A percentile compares a stretch with the other conserved stretches of the same genome.
phyloP scores from a whole-genome alignment of 2,888 invertebrate genomes.

The Drosophila formosana region DNA sequence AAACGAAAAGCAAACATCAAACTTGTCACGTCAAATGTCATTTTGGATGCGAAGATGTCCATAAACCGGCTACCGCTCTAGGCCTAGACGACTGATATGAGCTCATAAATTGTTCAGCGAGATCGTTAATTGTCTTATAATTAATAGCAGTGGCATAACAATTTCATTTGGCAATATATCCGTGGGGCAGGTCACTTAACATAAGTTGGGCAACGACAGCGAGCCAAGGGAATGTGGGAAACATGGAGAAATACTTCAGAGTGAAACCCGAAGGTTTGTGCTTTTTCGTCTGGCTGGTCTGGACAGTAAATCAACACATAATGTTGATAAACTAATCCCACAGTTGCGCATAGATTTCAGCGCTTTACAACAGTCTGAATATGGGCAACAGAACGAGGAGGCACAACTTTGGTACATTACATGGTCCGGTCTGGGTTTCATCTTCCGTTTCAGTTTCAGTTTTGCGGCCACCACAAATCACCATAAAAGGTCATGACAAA shows the following conservation, averaged over 20 bases:
- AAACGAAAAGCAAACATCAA: conserved; percentile 21
- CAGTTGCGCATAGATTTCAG: conserved; percentile 6
- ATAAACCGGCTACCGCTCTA: conserved; percentile 15
- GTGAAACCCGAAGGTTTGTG: conserved; percentile 1
- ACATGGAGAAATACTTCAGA: not conserved
- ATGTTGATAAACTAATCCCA: conserved; percentile 27
- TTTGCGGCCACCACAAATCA: conserved; percentile 32
- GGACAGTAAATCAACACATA: conserved; percentile 10
- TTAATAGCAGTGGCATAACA: conserved; percentile 23
- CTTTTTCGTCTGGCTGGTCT: not conserved
- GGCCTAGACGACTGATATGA: conserved; percentile 7
- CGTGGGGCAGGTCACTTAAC: conserved; percentile 23
- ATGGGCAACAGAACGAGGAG: conserved; percentile 29
- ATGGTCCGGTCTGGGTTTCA: conserved; percentile 26
- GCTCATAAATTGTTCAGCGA: conserved; percentile 21
- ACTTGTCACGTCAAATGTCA: conserved; percentile 23
- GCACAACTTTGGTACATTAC: conserved; percentile 31
- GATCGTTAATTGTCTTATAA: conserved; percentile 27
- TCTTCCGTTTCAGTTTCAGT: conserved; percentile 26
- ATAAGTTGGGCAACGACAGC: too few species aligned
- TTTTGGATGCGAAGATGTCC: conserved; percentile 6
- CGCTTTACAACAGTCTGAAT: conserved; percentile 16
- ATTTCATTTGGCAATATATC: conserved; percentile 14
- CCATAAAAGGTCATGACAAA: conserved; percentile 67
- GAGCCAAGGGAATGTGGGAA: not conserved